Evolutionary conservation across 2,888 invertebrate species (phyloP), one percentile per base, ranked within the genome.

Genomic region (Amphiduros pacificus): DNA sequence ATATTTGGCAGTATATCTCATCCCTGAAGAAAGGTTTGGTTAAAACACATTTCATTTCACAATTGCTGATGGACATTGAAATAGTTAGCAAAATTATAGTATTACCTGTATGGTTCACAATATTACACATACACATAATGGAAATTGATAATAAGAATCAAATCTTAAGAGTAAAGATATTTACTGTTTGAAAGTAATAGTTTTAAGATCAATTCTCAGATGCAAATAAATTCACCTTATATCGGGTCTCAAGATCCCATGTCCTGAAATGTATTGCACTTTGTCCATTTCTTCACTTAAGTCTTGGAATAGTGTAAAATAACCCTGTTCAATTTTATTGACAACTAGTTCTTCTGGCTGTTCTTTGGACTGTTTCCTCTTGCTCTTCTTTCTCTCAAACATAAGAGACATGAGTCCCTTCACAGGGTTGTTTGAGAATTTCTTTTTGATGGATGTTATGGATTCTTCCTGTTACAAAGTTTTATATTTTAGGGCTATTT

Each of bases 1-100:
- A 66, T 20, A 71, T 17, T 61, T 69, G 70, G 26, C 67, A 67
- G 63, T 52, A 69, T 11, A 71, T 68, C 59, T 71, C 71, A 36
- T 71, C 70, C 29, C 71, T 71, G 60, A 2, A 44, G 17, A 36
- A 11, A 36, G 17, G 11, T 11, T n/a, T n/a, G n/a, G n/a, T n/a
- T n/a, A n/a, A n/a, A n/a, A n/a, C n/a, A n/a, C n/a, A n/a, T n/a
- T n/a, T n/a, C n/a, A n/a, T n/a, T n/a, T n/a, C n/a, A n/a, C n/a
- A n/a, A n/a, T n/a, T n/a, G n/a, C n/a, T n/a, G n/a, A n/a, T n/a
- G n/a, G n/a, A n/a, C n/a, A n/a, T n/a, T n/a, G n/a, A n/a, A n/a
- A n/a, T n/a, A n/a, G n/a, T n/a, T n/a, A n/a, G n/a, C n/a, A n/a
- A n/a, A n/a, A n/a, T n/a, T n/a, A n/a, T n/a, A n/a, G n/a, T n/a